Percentiles rank a stretch among this genome's conserved stretches.
phyloP scores from a whole-genome alignment of 2,113 vertebrate genomes.

The Halcyon senegalensis region DNA sequence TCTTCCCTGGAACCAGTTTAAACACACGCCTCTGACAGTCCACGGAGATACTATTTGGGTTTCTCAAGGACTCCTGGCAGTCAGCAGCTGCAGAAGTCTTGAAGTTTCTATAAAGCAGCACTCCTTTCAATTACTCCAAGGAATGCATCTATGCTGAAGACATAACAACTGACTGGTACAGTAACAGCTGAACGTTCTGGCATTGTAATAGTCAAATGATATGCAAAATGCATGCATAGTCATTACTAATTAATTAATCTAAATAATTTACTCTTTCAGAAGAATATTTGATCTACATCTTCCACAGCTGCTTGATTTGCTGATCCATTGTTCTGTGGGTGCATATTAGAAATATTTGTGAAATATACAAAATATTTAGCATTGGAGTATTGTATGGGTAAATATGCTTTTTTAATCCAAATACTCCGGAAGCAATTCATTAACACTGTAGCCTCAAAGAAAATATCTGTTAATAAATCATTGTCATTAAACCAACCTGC shows the following conservation, averaged over 20 bases:
- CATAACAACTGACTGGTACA: background rate
- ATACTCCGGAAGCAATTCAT: conserved; percentile 18
- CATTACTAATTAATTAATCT: conserved; percentile 55
- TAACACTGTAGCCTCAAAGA: conserved; percentile 20
- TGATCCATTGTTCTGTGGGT: conserved; percentile 23
- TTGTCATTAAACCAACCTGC: background rate
- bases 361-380: background rate
- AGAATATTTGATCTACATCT: background rate
- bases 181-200: background rate
- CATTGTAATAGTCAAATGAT: background rate
- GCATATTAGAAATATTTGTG: background rate
- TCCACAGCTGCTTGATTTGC: conserved; percentile 8
- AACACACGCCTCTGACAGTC: background rate
- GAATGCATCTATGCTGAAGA: background rate
- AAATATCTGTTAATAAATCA: conserved; percentile 20
- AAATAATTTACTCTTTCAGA: conserved; percentile 21
- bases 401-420: conserved; percentile 32
- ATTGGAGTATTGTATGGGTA: background rate
- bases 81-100: background rate
- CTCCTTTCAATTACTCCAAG: background rate
- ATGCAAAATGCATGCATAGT: conserved; percentile 22
- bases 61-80: background rate
- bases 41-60: background rate
- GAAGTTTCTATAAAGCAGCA: background rate
- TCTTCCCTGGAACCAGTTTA: background rate